A percentile compares a stretch with the other conserved stretches of the same genome.
These are phyloP conservation scores for Philopedon plagiatum DNA, from an alignment of 2,888 invertebrate species.

Conservation along the genomic window DNA sequence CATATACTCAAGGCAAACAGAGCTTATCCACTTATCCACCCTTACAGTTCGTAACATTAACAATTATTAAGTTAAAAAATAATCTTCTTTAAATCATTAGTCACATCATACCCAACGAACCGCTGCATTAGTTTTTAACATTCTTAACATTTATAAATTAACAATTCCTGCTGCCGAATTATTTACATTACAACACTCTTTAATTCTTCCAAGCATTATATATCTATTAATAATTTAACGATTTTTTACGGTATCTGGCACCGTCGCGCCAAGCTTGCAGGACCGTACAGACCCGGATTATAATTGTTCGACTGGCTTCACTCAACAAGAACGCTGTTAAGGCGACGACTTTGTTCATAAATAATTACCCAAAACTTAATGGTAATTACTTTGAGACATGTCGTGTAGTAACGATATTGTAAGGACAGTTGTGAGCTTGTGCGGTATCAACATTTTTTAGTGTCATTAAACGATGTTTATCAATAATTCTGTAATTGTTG, in stretches of 20 bases:
- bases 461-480: background rate
- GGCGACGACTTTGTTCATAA: background rate
- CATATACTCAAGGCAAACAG: too few species aligned
- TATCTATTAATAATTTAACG: background rate
- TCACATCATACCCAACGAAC: too few species aligned
- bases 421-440: background rate
- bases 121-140: too few species aligned
- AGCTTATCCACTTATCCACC: too few species aligned
- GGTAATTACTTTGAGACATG: background rate
- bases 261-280: background rate
- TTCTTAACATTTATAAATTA: too few species aligned
- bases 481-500: background rate
- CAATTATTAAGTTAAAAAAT: too few species aligned
- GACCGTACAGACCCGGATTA: constrained; percentile 10
- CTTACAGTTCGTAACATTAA: too few species aligned
- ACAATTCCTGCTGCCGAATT: too few species aligned
- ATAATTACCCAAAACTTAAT: background rate
- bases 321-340: background rate
- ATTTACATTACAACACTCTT: too few species aligned
- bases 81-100: too few species aligned
- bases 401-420: background rate
- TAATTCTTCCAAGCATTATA: too few species aligned
- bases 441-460: background rate
- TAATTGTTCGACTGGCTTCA: background rate
- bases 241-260: background rate